Base-by-base conservation (phyloP, 2,113 vertebrate genomes). In the Petromus typicus region DNA sequence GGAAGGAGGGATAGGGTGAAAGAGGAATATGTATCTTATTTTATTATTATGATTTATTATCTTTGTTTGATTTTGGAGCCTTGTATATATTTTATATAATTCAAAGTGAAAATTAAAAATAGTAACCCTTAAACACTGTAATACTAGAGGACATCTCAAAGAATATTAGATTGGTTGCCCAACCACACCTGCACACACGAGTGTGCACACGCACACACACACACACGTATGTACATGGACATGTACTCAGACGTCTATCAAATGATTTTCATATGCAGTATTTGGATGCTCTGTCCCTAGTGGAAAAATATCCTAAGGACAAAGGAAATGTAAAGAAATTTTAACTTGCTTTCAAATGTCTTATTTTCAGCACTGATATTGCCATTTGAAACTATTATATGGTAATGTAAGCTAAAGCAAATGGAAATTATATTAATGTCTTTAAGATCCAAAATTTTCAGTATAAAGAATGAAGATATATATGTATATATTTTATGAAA, bases 71-170 rank as follows among this genome's bases (percentile, higher is more conserved):
- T 43, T 86, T 83, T 48, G 27, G 10, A 69, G 63, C 0, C 59
- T 56, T 40, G 16, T 22, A 34, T 2, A 7, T 43, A 37, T 56
- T 86, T 92, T 32, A 82, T 30, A 54, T 69, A 86, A 67, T 61
- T 93, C 27, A 67, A 92, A 92, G 27, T 45, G 66, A 89, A 93
- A 67, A 51, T 48, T 22, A 54, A 63, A 87, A 81, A 43, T 16
- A 61, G 51, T 18, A 87, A 51, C 66, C 54, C 17, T 61, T 66
- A 64, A 91, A 89, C 79, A 43, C 32, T 43, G 32, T 64, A 54
- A 66, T n/a, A 43, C 40, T 6, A 30, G 43, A 79, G 20, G 30
- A 23, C 79, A 66, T 83, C 37, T 45, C 30, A 79, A 40, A 40
- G 56, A 79, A 45, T 80, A 48, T 51, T n/a, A 57, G 13, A 66